Base-by-base conservation (phyloP, 2,113 vertebrate genomes). In the Turdus rufiventris region DNA sequence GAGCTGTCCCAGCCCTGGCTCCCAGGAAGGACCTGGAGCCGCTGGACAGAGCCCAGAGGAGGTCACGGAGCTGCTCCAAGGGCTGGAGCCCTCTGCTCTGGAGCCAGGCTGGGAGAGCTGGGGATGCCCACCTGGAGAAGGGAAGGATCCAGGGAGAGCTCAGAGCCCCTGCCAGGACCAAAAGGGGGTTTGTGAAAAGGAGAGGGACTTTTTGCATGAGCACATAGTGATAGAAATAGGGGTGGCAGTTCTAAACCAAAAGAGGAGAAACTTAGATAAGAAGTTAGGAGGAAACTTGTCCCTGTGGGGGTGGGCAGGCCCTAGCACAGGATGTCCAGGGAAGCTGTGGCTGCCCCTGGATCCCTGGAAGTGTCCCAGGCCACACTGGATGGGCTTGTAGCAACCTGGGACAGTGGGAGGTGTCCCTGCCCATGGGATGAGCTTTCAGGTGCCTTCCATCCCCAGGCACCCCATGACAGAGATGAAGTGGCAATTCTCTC, bases 31-130 rank as follows among this genome's bases (percentile, higher is more conserved):
- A 33, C 0, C 5, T 45, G 73, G 72, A 68, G 36, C 36, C 60
- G 17, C 31, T 53, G 72, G 26, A 53, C 21, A 1, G 1, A 45
- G 38, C 2, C 63, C 84, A 86, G 72, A 43, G 62, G 43, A 85
- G 43, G 5, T 5, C 16, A 8, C 0, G 1, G 51, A 51, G 36
- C 0, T 68, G 54, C 45, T 60, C 26, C 21, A 2, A 10, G 58
- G 33, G 54, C 45, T 77, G 58, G 23, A 76, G 45, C 60, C 29
- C 61, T 85, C 43, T 65, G 58, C 40, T 38, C 40, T 58, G 61
- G 42, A 21, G 61, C 31, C 61, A 67, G 53, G 8, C 33, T 77
- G 72, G 54, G 54, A 13, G 33, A 77, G 73, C 63, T 87, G 73
- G 48, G 65, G 19, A 4, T 15, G 73, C 1, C 62, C 65, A 47